Evolutionary conservation across 2,888 invertebrate genomes (phyloP), one percentile per base, ranked within the genome.

Genomic region (Icerya purchasi): DNA sequence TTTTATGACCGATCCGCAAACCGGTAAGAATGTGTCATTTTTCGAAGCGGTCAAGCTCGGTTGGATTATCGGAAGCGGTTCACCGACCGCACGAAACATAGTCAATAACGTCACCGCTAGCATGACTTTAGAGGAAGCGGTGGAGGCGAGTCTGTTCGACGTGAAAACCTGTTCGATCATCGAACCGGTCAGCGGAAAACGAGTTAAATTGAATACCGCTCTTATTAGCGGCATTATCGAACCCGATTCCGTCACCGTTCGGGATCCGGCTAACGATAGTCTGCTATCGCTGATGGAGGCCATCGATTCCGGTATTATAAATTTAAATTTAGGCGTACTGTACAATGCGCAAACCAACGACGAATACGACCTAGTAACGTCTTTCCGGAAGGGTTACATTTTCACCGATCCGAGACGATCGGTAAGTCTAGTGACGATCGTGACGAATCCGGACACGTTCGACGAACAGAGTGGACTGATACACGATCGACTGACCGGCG

Each of bases 1-100:
- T 3, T 82, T 87, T 67, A 86, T 93, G 82, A 85, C 88, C 0
- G 86, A 92, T 72, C 84, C 86, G 1, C 84, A 82, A 71, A 85
- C 84, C 0, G 89, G 90, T 5, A 84, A 86, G 69, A 80, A 83
- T 55, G 82, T 90, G 59, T 79, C 86, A 18, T 88, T 92, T 72
- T 82, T 88, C 69, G 84, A 89, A 68, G 90, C 90, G 61, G 78
- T 89, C 49, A 81, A 83, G 67, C 76, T 83, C 63, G 81, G 82
- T 50, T 84, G 86, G 82, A 83, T 89, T 64, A 80, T 54, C 2
- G 61, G 62, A 53, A 50, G 22, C 5, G 61, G 62, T 19, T 67
- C 73, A 52, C 53, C 52, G 19, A 3, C 51, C 52, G 5, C 5
- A 8, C n/a, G n/a, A n/a, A n/a, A n/a, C n/a, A n/a, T n/a, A n/a